These are phyloP conservation scores for Cuniculus paca DNA, from an alignment of 2,797 vertebrate species.

Conservation along the genomic window DNA sequence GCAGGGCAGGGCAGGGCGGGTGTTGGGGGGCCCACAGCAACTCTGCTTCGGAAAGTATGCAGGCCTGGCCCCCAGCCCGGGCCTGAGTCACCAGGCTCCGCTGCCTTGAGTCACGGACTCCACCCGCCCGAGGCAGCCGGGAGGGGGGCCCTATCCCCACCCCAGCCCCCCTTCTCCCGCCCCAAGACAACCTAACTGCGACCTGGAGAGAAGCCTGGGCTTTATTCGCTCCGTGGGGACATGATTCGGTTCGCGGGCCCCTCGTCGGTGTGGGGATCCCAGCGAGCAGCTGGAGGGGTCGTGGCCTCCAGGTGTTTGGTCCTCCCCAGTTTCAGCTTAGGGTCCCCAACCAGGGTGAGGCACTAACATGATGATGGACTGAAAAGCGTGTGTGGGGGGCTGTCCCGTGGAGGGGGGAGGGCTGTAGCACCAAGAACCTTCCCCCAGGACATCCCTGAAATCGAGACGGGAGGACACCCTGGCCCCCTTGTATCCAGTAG, in stretches of 20 bases:
- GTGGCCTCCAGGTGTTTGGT: neutral
- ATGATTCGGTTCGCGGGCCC: neutral
- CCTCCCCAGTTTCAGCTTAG: neutral
- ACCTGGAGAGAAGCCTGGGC: constrained; percentile 39
- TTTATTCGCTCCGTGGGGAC: constrained; percentile 75
- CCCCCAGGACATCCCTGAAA: neutral
- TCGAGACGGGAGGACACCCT: neutral
- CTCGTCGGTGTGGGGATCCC: neutral
- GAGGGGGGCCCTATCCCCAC: neutral
- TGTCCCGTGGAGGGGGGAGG: neutral
- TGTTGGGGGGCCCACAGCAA: constrained; percentile 36
- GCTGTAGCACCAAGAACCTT: constrained; percentile 75
- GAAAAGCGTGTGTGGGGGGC: neutral
- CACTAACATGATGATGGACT: neutral
- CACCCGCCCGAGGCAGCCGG: neutral
- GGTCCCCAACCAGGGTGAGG: neutral
- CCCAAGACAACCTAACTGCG: neutral
- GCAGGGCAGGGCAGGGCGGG: neutral
- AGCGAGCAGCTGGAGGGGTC: neutral
- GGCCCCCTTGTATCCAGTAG: neutral
- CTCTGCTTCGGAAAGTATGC: constrained; percentile 83
- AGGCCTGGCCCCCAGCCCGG: constrained; percentile 75
- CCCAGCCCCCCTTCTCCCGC: neutral
- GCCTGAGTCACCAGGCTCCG: constrained; percentile 74
- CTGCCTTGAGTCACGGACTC: constrained; percentile 65